Evolutionary conservation across 2,797 vertebrate species (phyloP).

Genomic region (Cossypha niveicapilla): DNA sequence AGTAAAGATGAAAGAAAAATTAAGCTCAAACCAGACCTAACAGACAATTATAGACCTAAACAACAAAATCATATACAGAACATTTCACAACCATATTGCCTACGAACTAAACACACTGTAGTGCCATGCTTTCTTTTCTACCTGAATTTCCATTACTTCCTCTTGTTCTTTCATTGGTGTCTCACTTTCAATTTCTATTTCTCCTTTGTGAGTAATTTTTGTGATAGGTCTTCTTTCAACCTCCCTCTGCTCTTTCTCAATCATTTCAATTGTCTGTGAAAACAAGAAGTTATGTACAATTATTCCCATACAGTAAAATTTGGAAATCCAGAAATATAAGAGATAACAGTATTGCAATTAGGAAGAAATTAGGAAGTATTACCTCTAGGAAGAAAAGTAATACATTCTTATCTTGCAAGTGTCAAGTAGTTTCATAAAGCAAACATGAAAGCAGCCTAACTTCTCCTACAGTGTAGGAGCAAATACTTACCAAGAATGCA

Average conservation of each 20-base stretch:
- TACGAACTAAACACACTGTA: background rate
- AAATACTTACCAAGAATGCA: background rate
- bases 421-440: background rate
- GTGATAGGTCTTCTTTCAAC: slow-evolving; percentile 94
- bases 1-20: background rate
- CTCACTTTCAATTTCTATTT: slow-evolving; percentile 98
- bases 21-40: background rate
- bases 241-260: slow-evolving; percentile 97
- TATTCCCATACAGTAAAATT: background rate
- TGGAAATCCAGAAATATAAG: background rate
- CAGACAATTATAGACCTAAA: background rate
- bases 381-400: background rate
- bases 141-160: slow-evolving; percentile 84
- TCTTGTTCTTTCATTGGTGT: slow-evolving; percentile 88
- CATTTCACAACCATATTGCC: background rate
- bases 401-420: background rate
- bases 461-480: background rate
- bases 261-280: slow-evolving; percentile 97
- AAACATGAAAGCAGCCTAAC: background rate
- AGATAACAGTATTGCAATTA: background rate
- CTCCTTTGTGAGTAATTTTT: slow-evolving; percentile 99
- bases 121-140: slow-evolving; percentile 43
- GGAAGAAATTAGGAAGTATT: background rate
- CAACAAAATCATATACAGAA: background rate
- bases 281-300: background rate